Evolutionary conservation across 1,140 invertebrate genomes (phyloP).

Genomic region (Pseudomyrmex cubaensis): DNA sequence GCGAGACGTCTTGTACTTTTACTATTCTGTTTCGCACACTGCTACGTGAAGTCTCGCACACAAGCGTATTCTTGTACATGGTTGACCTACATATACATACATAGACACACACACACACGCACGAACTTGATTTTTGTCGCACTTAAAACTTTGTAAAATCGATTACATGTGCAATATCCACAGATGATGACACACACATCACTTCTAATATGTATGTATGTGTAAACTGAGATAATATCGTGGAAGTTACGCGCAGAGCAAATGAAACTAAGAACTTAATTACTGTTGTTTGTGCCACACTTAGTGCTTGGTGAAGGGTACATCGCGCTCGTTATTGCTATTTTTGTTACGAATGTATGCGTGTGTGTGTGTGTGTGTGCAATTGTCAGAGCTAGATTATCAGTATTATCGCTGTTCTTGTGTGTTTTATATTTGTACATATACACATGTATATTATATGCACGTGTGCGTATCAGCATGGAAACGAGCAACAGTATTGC

Average conservation of each 20-base stretch:
- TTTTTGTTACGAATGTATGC: background rate
- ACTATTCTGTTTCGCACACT: too few species aligned
- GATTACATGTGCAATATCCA: too few species aligned
- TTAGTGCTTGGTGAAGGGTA: conserved; percentile 73
- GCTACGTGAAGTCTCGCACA: too few species aligned
- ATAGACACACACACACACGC: too few species aligned
- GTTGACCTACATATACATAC: too few species aligned
- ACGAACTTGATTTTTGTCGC: too few species aligned
- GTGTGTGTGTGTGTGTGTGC: conserved; percentile 12
- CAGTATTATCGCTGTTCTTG: background rate
- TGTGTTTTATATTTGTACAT: conserved; percentile 37
- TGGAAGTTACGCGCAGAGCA: conserved; percentile 8
- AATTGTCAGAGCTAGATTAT: too few species aligned
- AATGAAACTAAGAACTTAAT: conserved; percentile 9
- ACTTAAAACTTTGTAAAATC: too few species aligned
- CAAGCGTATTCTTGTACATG: too few species aligned
- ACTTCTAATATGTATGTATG: too few species aligned
- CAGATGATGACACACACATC: too few species aligned
- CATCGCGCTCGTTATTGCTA: background rate
- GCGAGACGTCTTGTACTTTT: too few species aligned
- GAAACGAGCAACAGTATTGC: conserved; percentile 9
- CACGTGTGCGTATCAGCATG: background rate
- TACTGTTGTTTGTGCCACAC: conserved; percentile 53
- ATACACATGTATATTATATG: conserved; percentile 36
- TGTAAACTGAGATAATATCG: conserved; percentile 1